These are phyloP conservation scores for Hoplias malabaricus DNA, from an alignment of 2,113 vertebrate species.

Conservation along the genomic window DNA sequence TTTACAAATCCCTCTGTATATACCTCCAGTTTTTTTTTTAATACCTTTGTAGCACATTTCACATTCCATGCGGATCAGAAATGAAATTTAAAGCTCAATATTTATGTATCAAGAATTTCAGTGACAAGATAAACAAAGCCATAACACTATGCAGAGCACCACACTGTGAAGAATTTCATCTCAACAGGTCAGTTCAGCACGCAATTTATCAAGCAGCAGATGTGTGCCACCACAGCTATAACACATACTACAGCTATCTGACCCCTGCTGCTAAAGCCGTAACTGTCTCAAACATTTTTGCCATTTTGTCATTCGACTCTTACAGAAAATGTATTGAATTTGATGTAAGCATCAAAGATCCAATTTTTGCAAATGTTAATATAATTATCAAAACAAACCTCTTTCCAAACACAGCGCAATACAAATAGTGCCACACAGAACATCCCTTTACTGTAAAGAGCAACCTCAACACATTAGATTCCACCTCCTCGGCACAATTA, in stretches of 20 bases:
- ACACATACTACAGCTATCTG: background rate
- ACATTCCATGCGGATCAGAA: conserved; percentile 13
- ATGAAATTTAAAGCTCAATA: background rate
- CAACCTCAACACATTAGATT: background rate
- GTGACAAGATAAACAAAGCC: conserved; percentile 52
- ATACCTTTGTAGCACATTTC: background rate
- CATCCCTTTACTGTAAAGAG: background rate
- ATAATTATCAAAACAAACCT: background rate
- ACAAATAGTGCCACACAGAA: background rate
- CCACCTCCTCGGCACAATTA: background rate
- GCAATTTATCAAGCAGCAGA: background rate
- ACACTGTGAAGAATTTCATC: conserved; percentile 50
- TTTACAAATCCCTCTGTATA: conserved; percentile 4
- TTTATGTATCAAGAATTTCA: conserved; percentile 25
- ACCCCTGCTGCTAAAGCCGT: background rate
- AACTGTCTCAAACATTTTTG: no score
- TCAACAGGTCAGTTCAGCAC: conserved; percentile 29
- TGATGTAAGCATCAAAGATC: background rate
- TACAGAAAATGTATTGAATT: background rate
- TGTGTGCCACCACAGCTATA: background rate
- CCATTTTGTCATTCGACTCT: no score
- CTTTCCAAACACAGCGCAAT: background rate
- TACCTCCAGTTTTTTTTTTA: background rate
- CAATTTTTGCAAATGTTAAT: background rate
- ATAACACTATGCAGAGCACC: conserved; percentile 36